These are phyloP conservation scores for Caenorhabditis sp. DNA, from an alignment of 2,888 invertebrate species.

Conservation along the genomic window DNA sequence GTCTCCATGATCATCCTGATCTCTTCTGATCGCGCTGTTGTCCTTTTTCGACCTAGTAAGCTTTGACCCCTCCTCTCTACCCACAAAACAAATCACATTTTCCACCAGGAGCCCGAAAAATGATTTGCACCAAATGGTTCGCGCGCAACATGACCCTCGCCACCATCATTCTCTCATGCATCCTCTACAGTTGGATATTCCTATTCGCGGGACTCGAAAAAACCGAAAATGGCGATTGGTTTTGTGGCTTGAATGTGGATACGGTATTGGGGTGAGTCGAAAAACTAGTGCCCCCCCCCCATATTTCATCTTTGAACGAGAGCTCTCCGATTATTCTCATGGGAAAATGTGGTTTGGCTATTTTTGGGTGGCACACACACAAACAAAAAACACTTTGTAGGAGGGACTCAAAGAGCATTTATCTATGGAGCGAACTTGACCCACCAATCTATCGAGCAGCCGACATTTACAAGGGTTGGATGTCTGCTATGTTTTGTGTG, in stretches of 20 bases:
- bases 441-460: too few relatives aligned
- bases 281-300: not conserved
- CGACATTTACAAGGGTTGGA: too few relatives aligned
- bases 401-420: too few relatives aligned
- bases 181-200: conserved; percentile 65
- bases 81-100: not conserved
- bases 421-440: too few relatives aligned
- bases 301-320: not conserved
- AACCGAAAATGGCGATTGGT: conserved; percentile 29
- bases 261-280: conserved; percentile 22
- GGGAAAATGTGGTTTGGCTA: too few relatives aligned
- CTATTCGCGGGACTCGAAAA: conserved; percentile 56
- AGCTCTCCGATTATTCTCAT: not conserved
- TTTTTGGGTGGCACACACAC: too few relatives aligned
- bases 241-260: conserved; percentile 64
- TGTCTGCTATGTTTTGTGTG: too few relatives aligned
- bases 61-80: not conserved
- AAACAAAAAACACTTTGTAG: too few relatives aligned
- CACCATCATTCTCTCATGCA: conserved; percentile 42
- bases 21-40: conserved; percentile 64
- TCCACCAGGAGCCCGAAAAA: conserved; percentile 59
- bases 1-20: conserved; percentile 69
- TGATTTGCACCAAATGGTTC: conserved; percentile 63
- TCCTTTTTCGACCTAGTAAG: conserved; percentile 63
- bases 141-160: conserved; percentile 57